phyloP scores from a whole-genome alignment of 2,113 vertebrate genomes.

The western clawed frog (Xenopus tropicalis) region UCB_Xtro_10.0 CM004443.2:151796001-151796500 shows the following conservation, averaged over 20 bases:
- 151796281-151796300: neutral
- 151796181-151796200: constrained; percentile 91
- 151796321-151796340: constrained; percentile 74
- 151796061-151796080: too few relatives aligned
- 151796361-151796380: constrained; percentile 93
- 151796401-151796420: constrained; percentile 71
- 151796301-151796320: too few relatives aligned
- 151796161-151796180: constrained; percentile 87
- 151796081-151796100: too few relatives aligned
- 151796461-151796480: constrained; percentile 27
- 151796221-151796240: constrained; percentile 93
- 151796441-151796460: neutral
- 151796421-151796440: neutral
- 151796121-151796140: constrained; percentile 58
- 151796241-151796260: constrained; percentile 68
- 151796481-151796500: constrained; percentile 20
- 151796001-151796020: too few relatives aligned
- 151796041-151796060: too few relatives aligned
- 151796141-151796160: constrained; percentile 90
- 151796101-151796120: too few relatives aligned
- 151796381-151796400: constrained; percentile 96
- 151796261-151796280: neutral
- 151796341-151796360: constrained; percentile 72
- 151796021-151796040: too few relatives aligned
- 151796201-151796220: constrained; percentile 92